Base-by-base conservation (phyloP, 2,888 invertebrate genomes). In the Entomobrya multifasciata region DNA sequence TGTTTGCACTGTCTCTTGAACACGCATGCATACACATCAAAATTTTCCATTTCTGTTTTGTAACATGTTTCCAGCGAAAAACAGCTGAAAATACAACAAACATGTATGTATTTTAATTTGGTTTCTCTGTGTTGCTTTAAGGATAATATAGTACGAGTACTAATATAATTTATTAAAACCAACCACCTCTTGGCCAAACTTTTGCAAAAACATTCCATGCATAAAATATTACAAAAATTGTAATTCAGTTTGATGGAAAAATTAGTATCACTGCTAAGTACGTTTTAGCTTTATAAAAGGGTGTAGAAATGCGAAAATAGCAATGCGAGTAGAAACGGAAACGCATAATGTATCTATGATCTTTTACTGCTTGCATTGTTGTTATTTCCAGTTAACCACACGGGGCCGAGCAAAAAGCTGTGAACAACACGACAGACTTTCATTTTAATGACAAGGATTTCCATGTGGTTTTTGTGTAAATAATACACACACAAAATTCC, bases 401-500 rank as follows among this genome's bases (percentile, higher is more conserved):
- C 41, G 65, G 65, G 49, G 27, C 78, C 44, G 47, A 78, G 62
- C 47, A 47, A 62, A 78, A 78, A 47, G 78, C 49, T 62, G 62
- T 49, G 78, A 78, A 44, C 55, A 67, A 67, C 41, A 36, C 67
- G n/a, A 49, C 36, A 67, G 79, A 67, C 79, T 65, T 65, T 80
- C 55, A 41, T 80, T 80, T 80, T 80, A 80, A 80, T 80, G 79
- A 80, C 79, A 80, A 67, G 79, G 67, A 80, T 80, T 80, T 67
- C 55, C 67, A 65, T 80, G 79, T 67, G 79, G 79, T 80, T 67
- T 65, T n/a, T 80, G 36, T 55, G 74, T 36, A 74, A 67, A 44
- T 67, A 74, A 74, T 55, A 67, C 22, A 60, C 25, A 77, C 57
- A 76, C 27, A n/a, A n/a, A n/a, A n/a, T 36, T 30, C 5, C 25